A percentile compares a stretch with the other conserved stretches of the same genome.
Conservation (phyloP, 2,888 invertebrate species). For the Dromius quadrimaculatus region DNA sequence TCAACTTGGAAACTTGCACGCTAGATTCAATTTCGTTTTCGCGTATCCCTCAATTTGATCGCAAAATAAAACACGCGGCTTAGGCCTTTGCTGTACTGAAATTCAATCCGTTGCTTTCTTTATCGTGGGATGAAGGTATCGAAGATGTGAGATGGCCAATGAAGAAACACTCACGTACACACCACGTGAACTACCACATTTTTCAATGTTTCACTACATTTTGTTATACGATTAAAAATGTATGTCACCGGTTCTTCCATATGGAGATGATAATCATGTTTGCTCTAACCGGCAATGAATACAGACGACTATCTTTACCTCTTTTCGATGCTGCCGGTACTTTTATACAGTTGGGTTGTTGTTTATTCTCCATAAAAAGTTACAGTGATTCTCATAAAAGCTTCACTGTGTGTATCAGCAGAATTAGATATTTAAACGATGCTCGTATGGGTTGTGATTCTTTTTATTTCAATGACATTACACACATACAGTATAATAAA, state of each 20-base stretch:
- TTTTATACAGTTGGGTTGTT: conserved; percentile 16
- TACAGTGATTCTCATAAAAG: conserved; percentile 9
- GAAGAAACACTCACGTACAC: conserved; percentile 41
- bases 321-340: conserved; percentile 15
- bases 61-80: conserved; percentile 41
- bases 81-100: conserved; percentile 38
- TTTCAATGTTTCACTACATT: neutral
- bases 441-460: too few relatives aligned
- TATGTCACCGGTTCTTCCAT: neutral
- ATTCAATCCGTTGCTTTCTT: conserved; percentile 46
- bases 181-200: neutral
- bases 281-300: conserved; percentile 9
- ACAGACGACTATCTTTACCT: conserved; percentile 7
- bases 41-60: conserved; percentile 47
- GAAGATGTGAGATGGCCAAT: conserved; percentile 32
- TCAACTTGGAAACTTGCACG: conserved; percentile 34
- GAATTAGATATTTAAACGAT: too few relatives aligned
- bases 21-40: conserved; percentile 40
- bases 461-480: too few relatives aligned
- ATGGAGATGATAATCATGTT: conserved; percentile 9
- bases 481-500: too few relatives aligned
- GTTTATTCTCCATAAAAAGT: conserved; percentile 33
- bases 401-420: neutral
- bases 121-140: conserved; percentile 44
- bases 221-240: neutral